Base-by-base conservation (phyloP, 1,140 invertebrate genomes). In the Eulimnadia texana region DNA sequence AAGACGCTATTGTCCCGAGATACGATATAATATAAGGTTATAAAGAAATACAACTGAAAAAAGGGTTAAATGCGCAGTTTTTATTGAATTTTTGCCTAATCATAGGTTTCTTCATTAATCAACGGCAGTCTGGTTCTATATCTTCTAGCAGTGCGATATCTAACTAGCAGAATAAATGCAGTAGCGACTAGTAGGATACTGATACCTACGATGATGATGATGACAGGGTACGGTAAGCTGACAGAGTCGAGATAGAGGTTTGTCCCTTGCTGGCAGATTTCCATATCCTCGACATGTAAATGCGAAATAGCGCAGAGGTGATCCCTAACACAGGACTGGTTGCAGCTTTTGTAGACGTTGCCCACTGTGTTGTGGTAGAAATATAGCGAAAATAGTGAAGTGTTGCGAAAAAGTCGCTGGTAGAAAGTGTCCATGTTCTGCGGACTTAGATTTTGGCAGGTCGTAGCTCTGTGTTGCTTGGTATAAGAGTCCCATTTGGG, bases 291-390 rank as follows among this genome's bases (percentile, higher is more conserved):
- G 28, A 50, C 28, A 19, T 24, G 29, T 28, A 63, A 52, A 59
- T 59, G 58, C 25, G 53, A 29, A 20, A 63, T 63, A 28, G 58
- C 56, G 57, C 62, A 63, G 20, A 63, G 49, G 33, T 63, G 62
- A 28, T 61, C 50, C 11, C 33, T 42, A 6, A 50, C 50, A 27
- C 62, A 63, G 42, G 47, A 25, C 2, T 23, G n/a, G 50, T 63
- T 42, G 50, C 62, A 63, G 9, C 33, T 23, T 16, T 60, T 23
- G 19, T 59, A 63, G 11, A 63, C 57, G 29, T 63, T 47, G 1
- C 62, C 62, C 20, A 57, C 62, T 22, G 62, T 63, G 25, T 63
- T 63, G 58, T 52, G 53, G 47, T 20, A 29, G 29, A 59, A 60
- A 29, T 52, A 61, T 13, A 13, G 22, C 19, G n/a, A n/a, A 28